Base-by-base conservation (phyloP, 2,113 vertebrate species). In the Phyllostomus discolor region DNA sequence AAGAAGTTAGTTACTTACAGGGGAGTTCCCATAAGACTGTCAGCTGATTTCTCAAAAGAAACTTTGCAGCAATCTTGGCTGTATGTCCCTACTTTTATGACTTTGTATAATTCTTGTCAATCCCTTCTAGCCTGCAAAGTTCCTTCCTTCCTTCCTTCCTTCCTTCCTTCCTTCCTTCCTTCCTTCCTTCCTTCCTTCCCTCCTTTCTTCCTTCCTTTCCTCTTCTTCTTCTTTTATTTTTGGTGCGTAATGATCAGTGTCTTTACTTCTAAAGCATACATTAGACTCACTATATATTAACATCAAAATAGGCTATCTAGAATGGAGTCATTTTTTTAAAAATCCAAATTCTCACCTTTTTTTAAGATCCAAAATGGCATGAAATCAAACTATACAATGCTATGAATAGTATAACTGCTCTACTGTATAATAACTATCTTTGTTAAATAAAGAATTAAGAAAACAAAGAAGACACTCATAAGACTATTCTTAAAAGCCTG, bases 341-440 rank as follows among this genome's bases (percentile, higher is more conserved):
- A 98, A 98, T 84, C 69, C 94, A 94, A 90, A 97, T 93, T 92
- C 97, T 73, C 92, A 96, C 78, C 80, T 50, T 97, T 87, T 95
- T 93, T 46, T 81, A 98, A 97, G 97, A 98, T 95, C 82, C 96
- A 97, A 96, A 98, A 97, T 94, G 97, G 98, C 96, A 95, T 94
- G 94, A 92, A 95, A 95, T 97, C 98, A 98, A 98, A 98, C 98
- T 98, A 98, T 97, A 98, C 96, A 97, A 88, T 96, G 95, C 96
- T 96, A 98, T 98, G 88, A 98, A 97, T 88, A 98, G 97, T 98
- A 85, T 96, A 98, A 97, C 89, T 97, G 98, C 96, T 98, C 97
- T 75, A 43, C 43, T 43, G 8, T 43, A 43, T 81, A 75, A 90
- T 22, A 26, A n/a, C 43, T 57, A 70, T 10, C 9, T 52, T 67